These are phyloP conservation scores for Anguilla obscura DNA, from an alignment of 2,797 vertebrate species.

Conservation along the genomic window DNA sequence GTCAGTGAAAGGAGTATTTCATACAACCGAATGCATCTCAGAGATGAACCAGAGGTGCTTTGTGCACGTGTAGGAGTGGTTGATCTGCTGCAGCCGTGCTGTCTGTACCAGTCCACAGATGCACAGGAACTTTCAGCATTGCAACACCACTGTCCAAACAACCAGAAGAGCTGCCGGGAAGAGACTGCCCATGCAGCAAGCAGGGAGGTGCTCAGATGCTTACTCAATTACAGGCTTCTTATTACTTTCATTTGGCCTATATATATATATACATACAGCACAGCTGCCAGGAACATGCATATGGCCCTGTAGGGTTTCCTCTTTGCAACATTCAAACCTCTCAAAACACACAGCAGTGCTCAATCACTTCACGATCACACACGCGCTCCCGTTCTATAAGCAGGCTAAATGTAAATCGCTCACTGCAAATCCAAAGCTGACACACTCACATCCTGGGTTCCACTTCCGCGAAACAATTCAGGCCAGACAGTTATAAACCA, in stretches of 20 bases:
- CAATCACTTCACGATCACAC: background rate
- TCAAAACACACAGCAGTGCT: background rate
- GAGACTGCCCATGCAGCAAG: background rate
- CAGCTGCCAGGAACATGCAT: background rate
- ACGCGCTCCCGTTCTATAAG: background rate
- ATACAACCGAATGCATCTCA: background rate
- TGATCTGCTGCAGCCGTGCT: background rate
- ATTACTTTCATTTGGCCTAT: background rate
- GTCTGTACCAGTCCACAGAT: background rate
- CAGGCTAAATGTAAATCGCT: background rate
- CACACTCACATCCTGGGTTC: no score
- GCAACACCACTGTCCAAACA: background rate
- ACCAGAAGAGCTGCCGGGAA: background rate
- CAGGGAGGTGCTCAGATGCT: background rate
- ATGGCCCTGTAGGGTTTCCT: background rate
- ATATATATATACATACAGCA: background rate
- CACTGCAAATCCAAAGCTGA: background rate
- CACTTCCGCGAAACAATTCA: background rate
- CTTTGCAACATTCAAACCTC: background rate
- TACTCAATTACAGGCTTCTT: background rate
- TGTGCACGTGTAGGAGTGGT: background rate
- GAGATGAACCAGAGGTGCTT: background rate
- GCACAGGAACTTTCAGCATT: background rate
- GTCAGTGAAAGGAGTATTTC: background rate
- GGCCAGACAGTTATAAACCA: background rate